A percentile compares a stretch with the other conserved stretches of the same genome.
phyloP scores from a whole-genome alignment of 2,797 vertebrate genomes.

The Bradypodion ventrale region DNA sequence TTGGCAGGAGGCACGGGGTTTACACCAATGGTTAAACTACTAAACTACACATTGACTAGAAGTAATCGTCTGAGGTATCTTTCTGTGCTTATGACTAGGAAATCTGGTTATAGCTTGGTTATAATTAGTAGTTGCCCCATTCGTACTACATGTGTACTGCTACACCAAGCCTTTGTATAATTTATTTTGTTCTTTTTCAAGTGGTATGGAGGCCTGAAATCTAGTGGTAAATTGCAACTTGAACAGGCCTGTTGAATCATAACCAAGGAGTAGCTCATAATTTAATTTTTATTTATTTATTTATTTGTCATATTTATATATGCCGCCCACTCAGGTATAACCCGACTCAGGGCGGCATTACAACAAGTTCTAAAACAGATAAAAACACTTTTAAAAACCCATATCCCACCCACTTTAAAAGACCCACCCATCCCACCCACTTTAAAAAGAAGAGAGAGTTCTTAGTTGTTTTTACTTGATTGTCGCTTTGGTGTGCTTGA shows the following conservation, averaged over 20 bases:
- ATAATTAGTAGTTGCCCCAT: neutral
- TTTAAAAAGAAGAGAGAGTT: too few relatives aligned
- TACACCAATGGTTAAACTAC: slow-evolving; percentile 92
- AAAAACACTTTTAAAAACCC: too few relatives aligned
- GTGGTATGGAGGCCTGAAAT: neutral
- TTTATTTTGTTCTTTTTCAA: neutral
- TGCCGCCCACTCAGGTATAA: too few relatives aligned
- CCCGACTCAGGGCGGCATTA: too few relatives aligned
- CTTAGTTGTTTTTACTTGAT: too few relatives aligned
- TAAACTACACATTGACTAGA: slow-evolving; percentile 77
- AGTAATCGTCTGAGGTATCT: slow-evolving; percentile 79
- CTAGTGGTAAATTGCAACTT: neutral
- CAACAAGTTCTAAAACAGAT: too few relatives aligned
- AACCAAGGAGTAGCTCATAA: too few relatives aligned
- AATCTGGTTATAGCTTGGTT: neutral
- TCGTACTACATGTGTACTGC: neutral
- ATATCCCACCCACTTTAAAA: too few relatives aligned
- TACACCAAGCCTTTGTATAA: neutral
- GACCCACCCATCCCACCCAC: too few relatives aligned
- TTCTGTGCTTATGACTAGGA: neutral
- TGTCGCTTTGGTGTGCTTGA: too few relatives aligned
- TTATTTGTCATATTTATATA: too few relatives aligned
- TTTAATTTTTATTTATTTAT: too few relatives aligned
- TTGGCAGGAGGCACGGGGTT: slow-evolving; percentile 94
- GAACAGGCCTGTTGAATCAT: neutral